phyloP scores from a whole-genome alignment of 2,888 invertebrate genomes.

The Bhutanitis thaidina region DNA sequence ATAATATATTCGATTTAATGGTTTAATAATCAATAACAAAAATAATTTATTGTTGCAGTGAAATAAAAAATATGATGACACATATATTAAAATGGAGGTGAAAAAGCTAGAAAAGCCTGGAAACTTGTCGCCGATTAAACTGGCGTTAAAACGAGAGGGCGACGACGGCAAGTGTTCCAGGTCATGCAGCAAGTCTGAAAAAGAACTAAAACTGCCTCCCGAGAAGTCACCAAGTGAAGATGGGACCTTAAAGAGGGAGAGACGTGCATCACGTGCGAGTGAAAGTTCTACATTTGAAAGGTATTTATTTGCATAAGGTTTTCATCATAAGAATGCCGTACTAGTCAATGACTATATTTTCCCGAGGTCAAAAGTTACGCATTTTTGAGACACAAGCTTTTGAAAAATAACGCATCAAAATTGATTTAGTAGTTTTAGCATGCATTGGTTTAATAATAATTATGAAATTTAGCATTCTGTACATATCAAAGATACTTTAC shows the following conservation, averaged over 20 bases:
- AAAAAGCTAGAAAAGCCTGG: slow-evolving; percentile 68
- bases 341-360: too few species aligned
- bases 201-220: slow-evolving; percentile 55
- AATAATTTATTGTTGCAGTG: slow-evolving; percentile 44
- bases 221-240: slow-evolving; percentile 63
- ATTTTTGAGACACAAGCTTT: too few species aligned
- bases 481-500: too few species aligned
- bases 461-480: too few species aligned
- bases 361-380: too few species aligned
- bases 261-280: slow-evolving; percentile 54
- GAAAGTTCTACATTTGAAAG: slow-evolving; percentile 67
- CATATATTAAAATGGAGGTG: slow-evolving; percentile 66
- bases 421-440: too few species aligned
- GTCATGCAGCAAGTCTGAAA: slow-evolving; percentile 61
- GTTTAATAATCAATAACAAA: too few species aligned
- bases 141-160: slow-evolving; percentile 49
- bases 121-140: slow-evolving; percentile 64
- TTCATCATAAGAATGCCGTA: too few species aligned
- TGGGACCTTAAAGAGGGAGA: slow-evolving; percentile 44
- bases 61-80: slow-evolving; percentile 50
- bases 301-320: too few species aligned
- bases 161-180: slow-evolving; percentile 48
- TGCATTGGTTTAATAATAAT: too few species aligned
- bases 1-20: too few species aligned
- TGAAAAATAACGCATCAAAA: too few species aligned